phyloP scores from a whole-genome alignment of 2,888 invertebrate genomes.

The Zhuqinia jingwanae region DNA sequence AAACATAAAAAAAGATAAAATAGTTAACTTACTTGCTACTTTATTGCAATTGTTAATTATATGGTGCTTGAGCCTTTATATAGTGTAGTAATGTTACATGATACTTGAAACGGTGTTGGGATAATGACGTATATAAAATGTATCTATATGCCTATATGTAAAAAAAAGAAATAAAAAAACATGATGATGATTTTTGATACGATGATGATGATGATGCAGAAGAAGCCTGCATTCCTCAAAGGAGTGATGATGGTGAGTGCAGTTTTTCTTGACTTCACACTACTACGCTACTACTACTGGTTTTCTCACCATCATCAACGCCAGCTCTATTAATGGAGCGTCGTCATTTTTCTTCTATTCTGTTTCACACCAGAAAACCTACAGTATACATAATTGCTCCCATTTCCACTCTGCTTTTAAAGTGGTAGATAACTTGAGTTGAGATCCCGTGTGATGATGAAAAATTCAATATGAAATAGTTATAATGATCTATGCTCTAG shows the following conservation, averaged over 20 bases:
- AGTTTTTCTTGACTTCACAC: not conserved
- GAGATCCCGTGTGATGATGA: too few relatives aligned
- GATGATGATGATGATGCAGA: not conserved
- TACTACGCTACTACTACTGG: not conserved
- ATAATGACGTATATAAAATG: not conserved
- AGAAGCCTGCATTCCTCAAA: slow-evolving; percentile 17
- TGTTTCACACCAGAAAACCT: slow-evolving; percentile 17
- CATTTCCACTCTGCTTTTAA: not conserved
- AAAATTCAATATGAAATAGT: too few relatives aligned
- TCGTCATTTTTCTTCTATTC: slow-evolving; percentile 17
- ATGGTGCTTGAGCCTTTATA: slow-evolving; percentile 28
- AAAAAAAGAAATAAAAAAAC: slow-evolving; percentile 19
- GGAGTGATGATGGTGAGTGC: not conserved
- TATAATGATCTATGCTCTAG: too few relatives aligned
- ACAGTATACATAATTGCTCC: not conserved
- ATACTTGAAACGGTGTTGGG: slow-evolving; percentile 12
- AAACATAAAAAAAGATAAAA: slow-evolving; percentile 1
- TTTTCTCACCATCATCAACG: slow-evolving; percentile 29
- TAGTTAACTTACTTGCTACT: not conserved
- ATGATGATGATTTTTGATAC: not conserved
- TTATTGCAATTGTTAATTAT: slow-evolving; percentile 35
- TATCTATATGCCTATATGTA: not conserved
- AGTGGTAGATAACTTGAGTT: not conserved
- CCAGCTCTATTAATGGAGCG: slow-evolving; percentile 27
- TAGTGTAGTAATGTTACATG: not conserved